Base-by-base conservation (phyloP, 2,888 invertebrate genomes). In the Oxycera nigricornis region DNA sequence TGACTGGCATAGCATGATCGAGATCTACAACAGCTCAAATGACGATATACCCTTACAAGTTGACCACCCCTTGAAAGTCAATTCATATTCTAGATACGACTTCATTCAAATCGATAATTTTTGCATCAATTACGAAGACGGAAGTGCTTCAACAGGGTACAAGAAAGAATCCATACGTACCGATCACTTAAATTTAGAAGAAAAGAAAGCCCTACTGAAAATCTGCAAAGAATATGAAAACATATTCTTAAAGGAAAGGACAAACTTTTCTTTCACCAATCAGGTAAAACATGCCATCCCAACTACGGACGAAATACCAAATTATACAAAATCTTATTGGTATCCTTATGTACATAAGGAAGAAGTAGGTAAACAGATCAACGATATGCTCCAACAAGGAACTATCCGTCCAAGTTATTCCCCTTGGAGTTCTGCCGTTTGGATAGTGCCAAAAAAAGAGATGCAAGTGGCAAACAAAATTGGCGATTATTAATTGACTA, bases 401-500 rank as follows among this genome's bases (percentile, higher is more conserved):
- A 74, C 61, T 9, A 73, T 76, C 17, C 57, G 73, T 2, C 70
- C 9, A 4, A 76, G 73, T n/a, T 52, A 67, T 14, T 65, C 76
- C 1, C 77, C 80, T 28, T 79, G 79, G 79, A 74, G 72, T 1
- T 76, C 78, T 4, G 79, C 80, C 1, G 76, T 68, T 7, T 79
- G 78, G 78, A 78, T 81, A 1, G 79, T 80, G 1, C 55, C 55
- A 22, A 72, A 72, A 14, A 11, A 17, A 1, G 6, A n/a, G 67
- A 73, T 26, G 68, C 65, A 3, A 57, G 57, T 7, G 67, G 68
- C 1, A 72, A 35, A 22, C 61, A 74, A 31, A 76, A 80, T 77
- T 79, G 77, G 77, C 26, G 79, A 35, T 26, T 79, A 2, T 79
- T 79, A 1, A 73, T 78, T 17, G 79, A 80, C 50, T 80, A 77